Conservation (phyloP, 2,797 vertebrate species). For the Pampus argenteus region DNA sequence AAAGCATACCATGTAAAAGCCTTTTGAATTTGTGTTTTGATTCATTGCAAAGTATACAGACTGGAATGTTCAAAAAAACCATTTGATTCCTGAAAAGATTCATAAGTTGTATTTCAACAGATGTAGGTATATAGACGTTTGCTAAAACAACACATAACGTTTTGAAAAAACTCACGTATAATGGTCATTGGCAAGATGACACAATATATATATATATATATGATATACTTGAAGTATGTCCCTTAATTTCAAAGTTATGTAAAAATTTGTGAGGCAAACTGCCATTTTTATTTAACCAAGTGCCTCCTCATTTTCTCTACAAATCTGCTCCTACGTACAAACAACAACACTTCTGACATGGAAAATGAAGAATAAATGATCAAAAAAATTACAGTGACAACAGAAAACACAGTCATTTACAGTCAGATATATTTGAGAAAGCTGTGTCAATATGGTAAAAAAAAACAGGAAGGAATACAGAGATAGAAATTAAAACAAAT, state of each 20-base stretch:
- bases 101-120: background rate
- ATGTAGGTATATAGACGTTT: slow-evolving; percentile 1
- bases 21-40: slow-evolving; percentile 54
- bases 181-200: slow-evolving; percentile 43
- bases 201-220: slow-evolving; percentile 43
- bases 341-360: slow-evolving; percentile 55
- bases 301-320: slow-evolving; percentile 58
- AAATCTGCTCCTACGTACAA: slow-evolving; percentile 66
- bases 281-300: slow-evolving; percentile 47
- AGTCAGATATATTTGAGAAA: slow-evolving; percentile 74
- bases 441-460: slow-evolving; percentile 65
- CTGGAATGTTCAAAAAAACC: slow-evolving; percentile 52
- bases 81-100: slow-evolving; percentile 40
- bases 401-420: slow-evolving; percentile 75
- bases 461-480: slow-evolving; percentile 57
- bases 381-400: slow-evolving; percentile 70
- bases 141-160: slow-evolving; percentile 17
- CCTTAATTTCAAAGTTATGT: slow-evolving; percentile 63
- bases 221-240: slow-evolving; percentile 45
- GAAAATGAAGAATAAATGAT: slow-evolving; percentile 66
- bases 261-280: slow-evolving; percentile 49
- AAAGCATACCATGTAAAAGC: slow-evolving; percentile 60
- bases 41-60: slow-evolving; percentile 45
- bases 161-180: slow-evolving; percentile 11
- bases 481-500: slow-evolving; percentile 59